A percentile compares a stretch with the other conserved stretches of the same genome.
These are phyloP conservation scores for Papilio demoleus DNA, from an alignment of 2,888 invertebrate species.

Conservation along the genomic window DNA sequence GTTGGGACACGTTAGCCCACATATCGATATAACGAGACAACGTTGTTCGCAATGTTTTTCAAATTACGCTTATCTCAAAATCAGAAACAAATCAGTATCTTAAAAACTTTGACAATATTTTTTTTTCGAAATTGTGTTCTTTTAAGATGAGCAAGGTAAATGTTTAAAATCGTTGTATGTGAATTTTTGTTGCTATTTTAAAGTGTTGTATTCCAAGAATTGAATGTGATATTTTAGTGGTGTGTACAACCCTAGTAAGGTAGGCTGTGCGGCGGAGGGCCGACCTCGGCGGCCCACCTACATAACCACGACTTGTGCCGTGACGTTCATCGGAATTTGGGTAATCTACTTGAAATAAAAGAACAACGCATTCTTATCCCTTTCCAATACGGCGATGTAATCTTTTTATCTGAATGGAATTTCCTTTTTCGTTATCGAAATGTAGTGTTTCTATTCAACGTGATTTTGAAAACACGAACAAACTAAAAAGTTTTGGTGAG, in stretches of 20 bases:
- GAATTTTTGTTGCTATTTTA: no score
- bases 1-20: constrained; percentile 33
- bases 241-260: constrained; percentile 47
- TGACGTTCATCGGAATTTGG: constrained; percentile 55
- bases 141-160: neutral
- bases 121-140: neutral
- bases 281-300: constrained; percentile 56
- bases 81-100: neutral
- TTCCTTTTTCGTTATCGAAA: constrained; percentile 27
- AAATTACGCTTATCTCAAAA: neutral
- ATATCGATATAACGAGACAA: neutral
- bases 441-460: neutral
- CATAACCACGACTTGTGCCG: constrained; percentile 50
- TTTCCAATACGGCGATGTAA: constrained; percentile 39
- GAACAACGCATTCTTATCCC: constrained; percentile 40
- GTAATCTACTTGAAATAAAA: constrained; percentile 41
- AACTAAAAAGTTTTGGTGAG: constrained; percentile 2
- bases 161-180: neutral
- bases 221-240: no score
- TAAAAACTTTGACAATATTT: neutral
- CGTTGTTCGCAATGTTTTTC: neutral
- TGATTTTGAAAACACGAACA: no score
- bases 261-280: constrained; percentile 47
- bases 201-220: no score
- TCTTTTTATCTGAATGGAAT: constrained; percentile 37